These are phyloP conservation scores for Euzophera pinguis DNA, from an alignment of 2,888 invertebrate genomes.

Conservation along the genomic window DNA sequence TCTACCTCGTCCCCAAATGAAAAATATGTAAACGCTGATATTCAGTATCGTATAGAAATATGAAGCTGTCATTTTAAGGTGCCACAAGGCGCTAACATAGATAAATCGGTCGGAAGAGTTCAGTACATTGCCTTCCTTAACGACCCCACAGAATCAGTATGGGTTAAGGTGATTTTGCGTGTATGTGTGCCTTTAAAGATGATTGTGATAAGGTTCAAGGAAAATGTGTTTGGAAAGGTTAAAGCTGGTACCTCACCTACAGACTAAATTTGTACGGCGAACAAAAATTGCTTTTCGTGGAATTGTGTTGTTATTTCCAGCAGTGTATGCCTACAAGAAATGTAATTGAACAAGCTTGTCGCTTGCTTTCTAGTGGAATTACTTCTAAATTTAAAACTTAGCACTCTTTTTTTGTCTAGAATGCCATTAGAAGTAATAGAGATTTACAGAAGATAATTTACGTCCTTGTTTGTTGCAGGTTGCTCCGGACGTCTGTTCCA, in stretches of 20 bases:
- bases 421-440: no score
- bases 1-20: constrained; percentile 58
- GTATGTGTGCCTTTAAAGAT: constrained; percentile 21
- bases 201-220: constrained; percentile 20
- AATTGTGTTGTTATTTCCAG: no score
- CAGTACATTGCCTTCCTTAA: constrained; percentile 74
- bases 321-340: no score
- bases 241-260: background rate
- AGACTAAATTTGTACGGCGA: background rate
- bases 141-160: constrained; percentile 71
- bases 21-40: constrained; percentile 69
- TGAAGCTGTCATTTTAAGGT: constrained; percentile 70
- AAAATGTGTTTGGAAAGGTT: constrained; percentile 1
- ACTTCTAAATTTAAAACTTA: no score
- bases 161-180: constrained; percentile 64
- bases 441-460: no score
- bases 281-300: no score
- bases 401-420: no score
- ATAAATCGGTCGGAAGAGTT: constrained; percentile 71
- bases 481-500: no score
- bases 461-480: no score
- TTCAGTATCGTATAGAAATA: constrained; percentile 63
- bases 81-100: constrained; percentile 52
- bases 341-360: no score
- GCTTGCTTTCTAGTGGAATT: no score